Base-by-base conservation (phyloP, 1,140 invertebrate genomes). In the Tachypleus tridentatus region DNA sequence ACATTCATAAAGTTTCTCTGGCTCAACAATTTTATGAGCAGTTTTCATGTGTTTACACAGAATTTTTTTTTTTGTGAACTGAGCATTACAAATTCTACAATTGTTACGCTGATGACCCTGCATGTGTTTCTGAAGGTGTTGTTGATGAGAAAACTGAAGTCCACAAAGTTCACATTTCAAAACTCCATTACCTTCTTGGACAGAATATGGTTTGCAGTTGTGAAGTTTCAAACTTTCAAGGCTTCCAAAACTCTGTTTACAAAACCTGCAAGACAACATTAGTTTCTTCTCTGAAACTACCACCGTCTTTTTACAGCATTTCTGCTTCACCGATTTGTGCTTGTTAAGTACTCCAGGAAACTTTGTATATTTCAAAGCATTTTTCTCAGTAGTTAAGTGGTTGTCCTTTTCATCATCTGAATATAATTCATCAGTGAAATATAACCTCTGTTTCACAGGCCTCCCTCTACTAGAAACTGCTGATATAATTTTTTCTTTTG, bases 1-100 rank as follows among this genome's bases (percentile, higher is more conserved):
- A 51, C 69, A 70, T 6, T n/a, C 8, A 54, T 68, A 68, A 6
- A 67, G 29, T 60, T 70, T 68, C 57, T 68, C 64, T 11, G 66
- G 60, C 53, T 64, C 68, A 51, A 9, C 51, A 5, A 69, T 65
- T 62, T 62, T 65, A 51, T 69, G 68, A 5, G 48, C 63, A 60
- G 9, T 52, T 49, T 63, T 64, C n/a, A 69, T 8, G 56, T 69
- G 68, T 10, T 64, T 64, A 65, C 68, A 69, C 47, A 69, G 52
- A 3, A 60, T 60, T 62, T 69, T 69, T 10, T 63, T 51, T 29
- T 64, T 67, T n/a, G 65, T 66, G 51, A 69, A 67, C n/a, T 61
- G 59, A 4, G 63, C 62, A 60, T 56, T 64, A 49, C 68, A 69
- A 48, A 62, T 9, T 52, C 50, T 67, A 49, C 68, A 69, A 10